Evolutionary conservation across 1,140 invertebrate species (phyloP).

Genomic region (Eumeta japonica): DNA sequence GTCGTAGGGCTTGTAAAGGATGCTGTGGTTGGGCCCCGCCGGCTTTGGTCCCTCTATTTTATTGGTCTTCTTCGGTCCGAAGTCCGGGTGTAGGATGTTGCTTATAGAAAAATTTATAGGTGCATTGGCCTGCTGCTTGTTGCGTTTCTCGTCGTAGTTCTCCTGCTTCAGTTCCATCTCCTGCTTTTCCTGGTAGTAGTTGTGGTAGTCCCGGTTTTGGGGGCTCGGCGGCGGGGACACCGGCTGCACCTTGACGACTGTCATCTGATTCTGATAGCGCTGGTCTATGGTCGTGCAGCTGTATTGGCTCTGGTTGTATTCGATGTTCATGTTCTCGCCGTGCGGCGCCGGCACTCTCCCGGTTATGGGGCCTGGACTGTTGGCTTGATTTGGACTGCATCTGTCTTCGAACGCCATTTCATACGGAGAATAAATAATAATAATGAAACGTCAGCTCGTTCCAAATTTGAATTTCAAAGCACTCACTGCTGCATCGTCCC

Average conservation of each 20-base stretch:
- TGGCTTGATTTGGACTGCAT: constrained; percentile 61
- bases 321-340: constrained; percentile 16
- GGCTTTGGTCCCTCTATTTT: constrained; percentile 49
- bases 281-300: constrained; percentile 45
- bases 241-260: constrained; percentile 38
- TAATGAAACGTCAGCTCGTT: no score
- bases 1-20: constrained; percentile 53
- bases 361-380: constrained; percentile 47
- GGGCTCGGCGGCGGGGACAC: constrained; percentile 41
- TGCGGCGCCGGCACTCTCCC: constrained; percentile 41
- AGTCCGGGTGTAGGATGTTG: constrained; percentile 52
- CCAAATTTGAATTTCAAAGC: background rate
- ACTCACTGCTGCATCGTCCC: constrained; percentile 1
- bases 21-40: constrained; percentile 42
- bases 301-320: constrained; percentile 34
- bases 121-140: constrained; percentile 21
- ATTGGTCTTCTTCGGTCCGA: constrained; percentile 44
- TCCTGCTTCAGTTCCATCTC: constrained; percentile 38
- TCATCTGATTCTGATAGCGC: constrained; percentile 32
- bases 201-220: constrained; percentile 27
- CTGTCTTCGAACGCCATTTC: constrained; percentile 63
- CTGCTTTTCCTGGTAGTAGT: constrained; percentile 28
- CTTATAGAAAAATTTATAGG: constrained; percentile 45
- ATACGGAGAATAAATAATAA: no score
- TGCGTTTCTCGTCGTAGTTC: constrained; percentile 41